Evolutionary conservation across 2,113 vertebrate species (phyloP), one percentile per base, ranked within the genome.

Genomic region (chimpanzee (Pan troglodytes)): DNA sequence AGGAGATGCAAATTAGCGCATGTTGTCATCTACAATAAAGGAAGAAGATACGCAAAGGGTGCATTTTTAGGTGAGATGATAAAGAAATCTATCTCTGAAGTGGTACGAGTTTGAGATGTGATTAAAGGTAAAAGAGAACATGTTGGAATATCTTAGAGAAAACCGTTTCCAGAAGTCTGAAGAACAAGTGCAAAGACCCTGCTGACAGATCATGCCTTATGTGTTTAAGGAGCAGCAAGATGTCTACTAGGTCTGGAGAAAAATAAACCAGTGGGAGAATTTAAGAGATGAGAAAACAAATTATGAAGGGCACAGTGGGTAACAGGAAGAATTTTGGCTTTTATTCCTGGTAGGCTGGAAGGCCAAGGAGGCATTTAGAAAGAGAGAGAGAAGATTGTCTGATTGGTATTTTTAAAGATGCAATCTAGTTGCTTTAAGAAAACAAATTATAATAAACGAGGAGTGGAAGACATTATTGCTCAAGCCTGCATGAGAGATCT

Each of bases 261-360:
- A 55, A 75, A 55, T 12, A 61, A 18, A 38, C 6, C n/a, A 68
- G 23, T 25, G 9, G 82, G 8, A 86, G 18, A 35, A 5, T 23
- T 27, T 55, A 64, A 2, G 20, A 22, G 16, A 80, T 6, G 8
- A 84, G 38, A 38, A 73, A 5, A 30, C 32, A 73, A 13, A 45
- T 30, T n/a, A 4, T 5, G 3, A 30, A 59, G 27, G 18, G 12
- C 3, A 4, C 2, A 4, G 5, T 20, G n/a, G 30, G 13, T 9
- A 35, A 50, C 38, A 6, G 27, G 2, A 73, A 57, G 25, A 2
- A 67, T 20, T 17, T 50, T 23, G 6, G 1, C 38, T 27, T 96
- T 93, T 64, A 79, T 88, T 30, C 20, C 16, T 18, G 48, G 59
- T 57, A 8, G 3, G 3, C 35, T 40, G 9, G 6, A 38, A 52